phyloP scores from a whole-genome alignment of 2,888 invertebrate genomes.

The Rhabditophanes sp. region DNA sequence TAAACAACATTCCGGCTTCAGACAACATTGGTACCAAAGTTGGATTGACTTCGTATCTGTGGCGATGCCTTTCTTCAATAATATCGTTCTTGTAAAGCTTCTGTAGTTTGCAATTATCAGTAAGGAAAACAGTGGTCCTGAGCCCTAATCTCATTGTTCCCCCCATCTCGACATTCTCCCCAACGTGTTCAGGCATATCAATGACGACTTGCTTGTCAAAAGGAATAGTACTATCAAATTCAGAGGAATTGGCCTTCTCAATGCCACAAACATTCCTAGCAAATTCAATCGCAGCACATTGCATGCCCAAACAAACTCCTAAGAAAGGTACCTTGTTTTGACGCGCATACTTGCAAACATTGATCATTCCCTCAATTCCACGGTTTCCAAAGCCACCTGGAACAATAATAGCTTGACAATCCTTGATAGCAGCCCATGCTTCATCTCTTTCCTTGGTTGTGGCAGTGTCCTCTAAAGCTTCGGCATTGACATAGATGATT shows the following conservation, averaged over 20 bases:
- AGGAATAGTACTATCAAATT: conserved; percentile 55
- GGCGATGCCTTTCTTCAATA: conserved; percentile 86
- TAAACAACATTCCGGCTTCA: conserved; percentile 67
- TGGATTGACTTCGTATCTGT: conserved; percentile 84
- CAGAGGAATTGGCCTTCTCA: conserved; percentile 67
- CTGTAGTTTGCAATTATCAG: conserved; percentile 46
- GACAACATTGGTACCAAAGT: conserved; percentile 63
- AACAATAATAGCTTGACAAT: no score
- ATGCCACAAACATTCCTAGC: conserved; percentile 65
- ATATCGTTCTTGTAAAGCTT: conserved; percentile 46
- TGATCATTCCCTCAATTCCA: conserved; percentile 87
- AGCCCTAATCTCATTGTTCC: conserved; percentile 97
- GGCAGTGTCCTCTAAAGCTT: conserved; percentile 60
- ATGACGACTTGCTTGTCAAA: conserved; percentile 52
- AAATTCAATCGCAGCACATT: conserved; percentile 88
- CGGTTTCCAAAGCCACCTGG: conserved; percentile 93
- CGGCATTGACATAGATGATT: conserved; percentile 54
- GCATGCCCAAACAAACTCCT: conserved; percentile 78
- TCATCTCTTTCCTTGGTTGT: conserved; percentile 1
- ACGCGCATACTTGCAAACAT: conserved; percentile 80
- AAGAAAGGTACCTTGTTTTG: conserved; percentile 73
- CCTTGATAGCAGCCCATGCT: no score
- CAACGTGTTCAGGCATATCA: conserved; percentile 96
- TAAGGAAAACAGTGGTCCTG: conserved; percentile 65
- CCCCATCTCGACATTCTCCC: conserved; percentile 62